Base-by-base conservation (phyloP, 2,888 invertebrate species). In the Hipparchia semele region DNA sequence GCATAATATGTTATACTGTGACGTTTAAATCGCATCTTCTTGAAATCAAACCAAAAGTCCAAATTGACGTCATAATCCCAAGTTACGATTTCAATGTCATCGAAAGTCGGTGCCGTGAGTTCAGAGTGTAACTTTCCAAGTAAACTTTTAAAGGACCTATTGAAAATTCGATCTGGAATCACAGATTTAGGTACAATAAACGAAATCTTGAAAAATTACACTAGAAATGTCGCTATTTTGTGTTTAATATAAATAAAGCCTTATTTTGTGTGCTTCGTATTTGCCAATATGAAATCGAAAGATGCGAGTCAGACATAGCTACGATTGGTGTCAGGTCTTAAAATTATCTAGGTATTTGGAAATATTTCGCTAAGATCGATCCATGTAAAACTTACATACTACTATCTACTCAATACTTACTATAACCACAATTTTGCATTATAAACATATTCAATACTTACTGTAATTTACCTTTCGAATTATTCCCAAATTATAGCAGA, bases 271-370 rank as follows among this genome's bases (percentile, higher is more conserved):
- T 45, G 64, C 23, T 73, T 70, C 33, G 80, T 79, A 83, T 87
- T 89, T 88, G 87, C 86, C 87, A 87, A 89, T 85, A 86, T 87
- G 86, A 83, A 86, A 75, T 81, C 78, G 77, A 79, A 80, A 82
- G 77, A 77, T 79, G 83, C 83, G 85, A 86, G 83, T 82, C 74
- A 81, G 51, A 33, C 23, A 39, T 65, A 67, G 6, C 5, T 3
- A 9, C 6, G 60, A 45, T 60, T 39, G 59, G 59, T 33, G 2
- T 60, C 45, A 39, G 56, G 56, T 56, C 59, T 5, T 10, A 33
- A 1, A n/a, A 39, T 60, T 8, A 13, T 8, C 13, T 13, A 13
- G 6, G 8, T 13, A 6, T 60, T 45, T 60, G 12, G 12, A 45
- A 60, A 10, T n/a, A 39, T 60, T 45, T 45, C 6, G 39, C 39